Evolutionary conservation across 2,797 vertebrate genomes (phyloP).

Genomic region (Pristis pectinata): DNA sequence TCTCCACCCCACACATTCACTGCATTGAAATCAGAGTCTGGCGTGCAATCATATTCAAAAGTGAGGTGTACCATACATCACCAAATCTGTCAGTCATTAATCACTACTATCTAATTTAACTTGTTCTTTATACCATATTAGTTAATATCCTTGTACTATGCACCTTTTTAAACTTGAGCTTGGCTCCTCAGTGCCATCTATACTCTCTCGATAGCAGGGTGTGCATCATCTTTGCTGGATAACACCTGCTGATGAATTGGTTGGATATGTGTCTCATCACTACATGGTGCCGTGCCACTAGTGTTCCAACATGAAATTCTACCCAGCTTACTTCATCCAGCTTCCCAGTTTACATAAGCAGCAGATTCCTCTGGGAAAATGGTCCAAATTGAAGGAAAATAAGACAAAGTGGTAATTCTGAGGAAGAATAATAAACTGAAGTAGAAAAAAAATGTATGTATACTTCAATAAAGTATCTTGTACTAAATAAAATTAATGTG

Average conservation of each 20-base stretch:
- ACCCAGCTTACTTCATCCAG: not conserved
- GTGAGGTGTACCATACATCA: too few relatives aligned
- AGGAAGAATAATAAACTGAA: not conserved
- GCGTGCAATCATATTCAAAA: not conserved
- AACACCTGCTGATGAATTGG: not conserved
- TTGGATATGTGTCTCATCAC: not conserved
- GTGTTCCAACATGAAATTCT: not conserved
- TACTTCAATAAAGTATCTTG: not conserved
- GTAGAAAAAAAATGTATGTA: not conserved
- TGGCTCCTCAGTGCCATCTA: not conserved
- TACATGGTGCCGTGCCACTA: not conserved
- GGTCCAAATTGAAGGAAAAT: not conserved
- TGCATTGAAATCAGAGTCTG: not conserved
- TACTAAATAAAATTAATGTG: not conserved
- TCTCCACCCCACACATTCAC: not conserved
- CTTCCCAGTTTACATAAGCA: not conserved
- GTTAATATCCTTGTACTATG: not conserved
- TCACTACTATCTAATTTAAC: not conserved
- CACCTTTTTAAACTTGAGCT: not conserved
- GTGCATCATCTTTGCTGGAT: not conserved
- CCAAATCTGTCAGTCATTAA: not conserved
- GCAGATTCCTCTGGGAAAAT: not conserved
- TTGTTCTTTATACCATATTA: not conserved
- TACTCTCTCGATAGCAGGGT: not conserved
- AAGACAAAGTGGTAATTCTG: not conserved